Base-by-base conservation (phyloP, 92 coral and sea anemone species). In the Ricordea florida region DNA sequence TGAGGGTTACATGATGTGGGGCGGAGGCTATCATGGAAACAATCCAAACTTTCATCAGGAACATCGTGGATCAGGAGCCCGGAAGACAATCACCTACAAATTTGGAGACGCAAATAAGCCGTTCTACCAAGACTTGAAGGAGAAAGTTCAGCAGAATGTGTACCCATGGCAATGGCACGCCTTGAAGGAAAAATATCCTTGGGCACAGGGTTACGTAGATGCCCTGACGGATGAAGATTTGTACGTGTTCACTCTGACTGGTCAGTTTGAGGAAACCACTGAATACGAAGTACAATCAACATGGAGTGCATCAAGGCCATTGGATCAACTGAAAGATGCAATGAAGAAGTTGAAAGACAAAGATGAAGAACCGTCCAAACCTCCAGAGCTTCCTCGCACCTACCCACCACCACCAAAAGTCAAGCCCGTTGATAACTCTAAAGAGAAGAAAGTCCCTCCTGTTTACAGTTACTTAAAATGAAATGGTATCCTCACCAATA, bases 81-180 rank as follows among this genome's bases (percentile, higher is more conserved):
- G 83, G 4, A 23, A 7, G 6, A 66, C 3, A 3, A 0, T 77
- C 0, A 2, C 0, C 13, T 55, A 20, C 10, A 59, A 18, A 14
- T 77, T 77, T 55, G 83, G 83, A 14, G 53, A 62, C 25, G 83
- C 5, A 3, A 10, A 58, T 13, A 77, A 53, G 37, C 83, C 76
- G 34, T 77, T 77, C 31, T 77, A 77, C 56, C 62, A 77, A 53
- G 83, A 61, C 40, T 70, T 79, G 2, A 59, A 69, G 16, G 78
- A 79, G 43, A 27, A 79, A 36, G 58, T 71, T 17, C 69, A 69
- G 40, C 47, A 72, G 68, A 79, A 79, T 40, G 47, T 30, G 35
- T 29, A 44, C 32, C 85, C 85, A 2, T 79, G 86, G 86, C 86
- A 80, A 9, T 80, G 79, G 86, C 86, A 60, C 37, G 46, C 76